Base-by-base conservation (phyloP, 2,797 vertebrate genomes). In the Lophotriccus pileatus region DNA sequence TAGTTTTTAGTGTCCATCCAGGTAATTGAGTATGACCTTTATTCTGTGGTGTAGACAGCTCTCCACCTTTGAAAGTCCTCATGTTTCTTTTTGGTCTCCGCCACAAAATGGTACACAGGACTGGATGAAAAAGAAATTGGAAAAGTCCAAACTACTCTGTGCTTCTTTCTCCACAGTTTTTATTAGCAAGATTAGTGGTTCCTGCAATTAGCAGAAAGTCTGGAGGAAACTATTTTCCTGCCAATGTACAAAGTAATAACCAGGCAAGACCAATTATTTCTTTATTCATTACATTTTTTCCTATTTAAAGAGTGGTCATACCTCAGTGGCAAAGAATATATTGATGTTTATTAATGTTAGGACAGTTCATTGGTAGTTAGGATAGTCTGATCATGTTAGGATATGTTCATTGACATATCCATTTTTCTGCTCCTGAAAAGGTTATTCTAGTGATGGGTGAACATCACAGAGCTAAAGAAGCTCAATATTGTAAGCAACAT, bases 341-440 rank as follows among this genome's bases (percentile, higher is more conserved):
- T 32, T 59, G 24, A 30, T 76, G n/a, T 62, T 44, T 87, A 24
- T 50, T 92, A 76, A 66, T 59, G 63, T 79, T 76, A 69, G 20
- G 22, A 72, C 30, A 59, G 39, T 66, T 66, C 15, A 46, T 59
- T 66, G 37, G 39, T 84, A 66, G 44, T 66, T 89, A 78, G 28
- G 34, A 52, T 32, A 52, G 14, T 52, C 59, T 72, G 87, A 66
- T 84, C 78, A 78, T 89, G 52, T 52, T 73, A 84, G 59, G 58
- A 89, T 32, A 84, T 39, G 10, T 23, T 47, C 59, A 89, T 66
- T 84, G 87, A 62, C 30, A 58, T 87, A 89, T 27, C 23, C 16
- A 50, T 82, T 82, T 89, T 89, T 92, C 59, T 87, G 24, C 22
- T 93, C 10, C 18, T 87, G 79, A 74, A 91, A 94, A 93, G 39